A percentile compares a stretch with the other conserved stretches of the same genome.
phyloP scores from a whole-genome alignment of 2,113 vertebrate genomes.

The human (Homo sapiens) region GRCh38 chr4:145280501-145281000 shows the following conservation, averaged over 20 bases:
- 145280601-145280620: neutral
- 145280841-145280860: neutral
- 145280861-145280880: neutral
- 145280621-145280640: neutral
- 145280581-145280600: neutral
- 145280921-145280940: neutral
- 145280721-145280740: neutral
- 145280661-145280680: neutral
- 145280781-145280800: neutral
- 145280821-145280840: neutral
- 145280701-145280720: neutral
- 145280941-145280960: neutral
- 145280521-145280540: neutral
- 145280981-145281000: neutral
- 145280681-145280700: neutral
- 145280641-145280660: neutral
- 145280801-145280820: neutral
- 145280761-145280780: neutral
- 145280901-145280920: neutral
- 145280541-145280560: neutral
- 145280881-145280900: neutral
- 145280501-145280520: slow-evolving; percentile 19
- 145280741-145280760: neutral
- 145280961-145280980: neutral
- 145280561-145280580: neutral